These are phyloP conservation scores for Hystrix cristata DNA, from an alignment of 2,113 vertebrate species.

Conservation along the genomic window DNA sequence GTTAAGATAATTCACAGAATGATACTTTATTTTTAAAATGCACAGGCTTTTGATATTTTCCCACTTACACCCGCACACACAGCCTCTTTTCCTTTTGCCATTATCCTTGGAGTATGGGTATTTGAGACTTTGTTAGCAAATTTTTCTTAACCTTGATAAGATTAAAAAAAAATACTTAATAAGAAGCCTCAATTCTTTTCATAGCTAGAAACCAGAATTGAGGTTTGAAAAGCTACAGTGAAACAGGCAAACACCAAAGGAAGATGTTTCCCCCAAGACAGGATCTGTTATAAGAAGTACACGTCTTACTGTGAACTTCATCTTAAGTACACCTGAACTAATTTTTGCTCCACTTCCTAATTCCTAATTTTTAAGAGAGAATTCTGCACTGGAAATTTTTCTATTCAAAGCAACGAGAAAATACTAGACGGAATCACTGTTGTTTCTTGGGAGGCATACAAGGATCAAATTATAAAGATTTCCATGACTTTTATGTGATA, in stretches of 20 bases:
- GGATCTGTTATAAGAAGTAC: not conserved
- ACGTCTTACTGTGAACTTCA: not conserved
- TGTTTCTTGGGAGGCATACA: not conserved
- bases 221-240: not conserved
- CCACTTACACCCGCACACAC: not conserved
- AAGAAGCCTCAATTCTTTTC: no score
- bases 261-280: not conserved
- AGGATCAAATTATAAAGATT: not conserved
- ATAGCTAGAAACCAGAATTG: not conserved
- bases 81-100: not conserved
- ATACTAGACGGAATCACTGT: not conserved
- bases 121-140: not conserved
- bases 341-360: not conserved
- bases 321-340: not conserved
- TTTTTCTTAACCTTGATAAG: not conserved
- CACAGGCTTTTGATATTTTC: not conserved
- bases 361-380: not conserved
- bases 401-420: not conserved
- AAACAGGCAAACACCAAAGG: not conserved
- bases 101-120: not conserved
- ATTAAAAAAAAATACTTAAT: no score
- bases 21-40: not conserved
- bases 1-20: not conserved
- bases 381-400: not conserved
- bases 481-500: not conserved